phyloP scores from a whole-genome alignment of 2,797 vertebrate species.

The Clamator glandarius region DNA sequence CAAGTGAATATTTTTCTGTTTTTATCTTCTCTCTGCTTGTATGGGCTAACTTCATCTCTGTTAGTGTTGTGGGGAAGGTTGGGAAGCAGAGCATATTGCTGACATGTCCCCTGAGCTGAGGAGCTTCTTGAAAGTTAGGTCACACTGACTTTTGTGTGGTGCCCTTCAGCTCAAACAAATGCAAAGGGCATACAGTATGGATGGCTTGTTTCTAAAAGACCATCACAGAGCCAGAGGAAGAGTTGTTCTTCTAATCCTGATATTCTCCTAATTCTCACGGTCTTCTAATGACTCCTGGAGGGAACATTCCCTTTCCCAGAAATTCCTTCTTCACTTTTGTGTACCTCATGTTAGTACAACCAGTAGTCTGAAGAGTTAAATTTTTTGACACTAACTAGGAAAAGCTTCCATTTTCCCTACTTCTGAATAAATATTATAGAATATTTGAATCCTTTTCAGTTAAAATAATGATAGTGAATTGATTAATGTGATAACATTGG shows the following conservation, averaged over 20 bases:
- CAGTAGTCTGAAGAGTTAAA: background rate
- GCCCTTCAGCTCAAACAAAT: background rate
- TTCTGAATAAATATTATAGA: background rate
- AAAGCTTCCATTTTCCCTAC: background rate
- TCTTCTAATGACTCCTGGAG: background rate
- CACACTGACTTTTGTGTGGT: background rate
- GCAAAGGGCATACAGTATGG: background rate
- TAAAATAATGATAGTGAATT: background rate
- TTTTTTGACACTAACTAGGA: background rate
- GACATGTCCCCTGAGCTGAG: background rate
- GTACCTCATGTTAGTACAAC: background rate
- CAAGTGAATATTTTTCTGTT: background rate
- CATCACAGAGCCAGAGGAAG: background rate
- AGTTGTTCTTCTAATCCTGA: background rate
- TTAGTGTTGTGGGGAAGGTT: background rate
- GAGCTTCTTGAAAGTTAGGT: background rate
- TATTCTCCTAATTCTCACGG: background rate
- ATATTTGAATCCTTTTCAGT: background rate
- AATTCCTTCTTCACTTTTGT: background rate
- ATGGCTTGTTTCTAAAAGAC: background rate
- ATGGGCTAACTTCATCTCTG: background rate
- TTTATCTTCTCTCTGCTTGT: background rate
- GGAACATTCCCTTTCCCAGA: background rate
- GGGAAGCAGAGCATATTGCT: background rate
- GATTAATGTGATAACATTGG: background rate